phyloP scores from a whole-genome alignment of 2,113 vertebrate species.

The Etia nguti region DNA sequence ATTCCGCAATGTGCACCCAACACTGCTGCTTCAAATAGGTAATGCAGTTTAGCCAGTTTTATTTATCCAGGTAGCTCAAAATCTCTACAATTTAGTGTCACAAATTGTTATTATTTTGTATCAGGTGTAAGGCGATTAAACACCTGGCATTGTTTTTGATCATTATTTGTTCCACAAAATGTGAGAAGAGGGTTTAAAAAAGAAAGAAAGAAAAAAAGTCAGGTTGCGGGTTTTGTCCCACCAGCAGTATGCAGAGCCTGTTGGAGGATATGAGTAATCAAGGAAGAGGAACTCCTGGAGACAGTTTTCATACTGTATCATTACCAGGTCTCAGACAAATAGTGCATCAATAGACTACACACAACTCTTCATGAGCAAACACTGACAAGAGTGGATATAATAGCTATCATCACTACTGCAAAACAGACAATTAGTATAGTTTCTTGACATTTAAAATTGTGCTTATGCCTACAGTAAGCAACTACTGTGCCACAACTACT shows the following conservation, averaged over 20 bases:
- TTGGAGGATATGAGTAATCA: background rate
- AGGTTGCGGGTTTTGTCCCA: background rate
- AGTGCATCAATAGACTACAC: background rate
- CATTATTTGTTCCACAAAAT: background rate
- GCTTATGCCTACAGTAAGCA: background rate
- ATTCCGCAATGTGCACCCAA: background rate
- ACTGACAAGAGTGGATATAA: background rate
- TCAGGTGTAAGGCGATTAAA: background rate
- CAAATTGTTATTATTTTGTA: background rate
- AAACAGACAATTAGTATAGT: background rate
- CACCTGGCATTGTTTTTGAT: background rate
- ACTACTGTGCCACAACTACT: background rate
- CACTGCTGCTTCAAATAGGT: background rate
- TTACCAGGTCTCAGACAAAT: background rate
- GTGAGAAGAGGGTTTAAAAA: background rate
- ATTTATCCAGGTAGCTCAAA: background rate
- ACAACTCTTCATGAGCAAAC: background rate
- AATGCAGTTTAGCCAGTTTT: background rate
- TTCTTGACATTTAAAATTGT: background rate
- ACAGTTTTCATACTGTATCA: background rate
- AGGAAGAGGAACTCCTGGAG: background rate
- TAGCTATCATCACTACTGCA: background rate
- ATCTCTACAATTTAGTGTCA: background rate
- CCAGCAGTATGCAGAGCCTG: background rate
- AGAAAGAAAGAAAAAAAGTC: background rate